These are phyloP conservation scores for Synaphobranchus kaupii DNA, from an alignment of 2,797 vertebrate genomes.

Conservation along the genomic window DNA sequence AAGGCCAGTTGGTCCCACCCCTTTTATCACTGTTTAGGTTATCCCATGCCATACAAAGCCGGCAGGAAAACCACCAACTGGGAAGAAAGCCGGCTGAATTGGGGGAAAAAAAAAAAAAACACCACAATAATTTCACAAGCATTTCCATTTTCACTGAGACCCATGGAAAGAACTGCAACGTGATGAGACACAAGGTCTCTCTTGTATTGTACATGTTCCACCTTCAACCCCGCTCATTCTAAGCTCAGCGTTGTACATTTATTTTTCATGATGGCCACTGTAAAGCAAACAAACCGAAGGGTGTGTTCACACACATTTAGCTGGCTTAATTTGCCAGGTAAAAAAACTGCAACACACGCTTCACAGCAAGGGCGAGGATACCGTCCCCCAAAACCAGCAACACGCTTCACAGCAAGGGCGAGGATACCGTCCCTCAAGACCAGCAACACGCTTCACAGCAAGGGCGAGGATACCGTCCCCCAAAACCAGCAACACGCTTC, in stretches of 20 bases:
- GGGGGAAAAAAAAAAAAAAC: background rate
- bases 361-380: background rate
- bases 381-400: background rate
- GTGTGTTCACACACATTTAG: background rate
- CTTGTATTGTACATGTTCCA: background rate
- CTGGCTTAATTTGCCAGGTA: background rate
- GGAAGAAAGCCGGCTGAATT: background rate
- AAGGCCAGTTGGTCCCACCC: background rate
- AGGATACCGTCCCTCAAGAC: too few relatives aligned
- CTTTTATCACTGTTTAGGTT: background rate
- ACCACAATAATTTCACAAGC: background rate
- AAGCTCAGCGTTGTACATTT: background rate
- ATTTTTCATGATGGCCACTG: background rate
- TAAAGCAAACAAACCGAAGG: background rate
- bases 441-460: too few relatives aligned
- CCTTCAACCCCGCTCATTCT: background rate
- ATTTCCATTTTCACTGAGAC: background rate
- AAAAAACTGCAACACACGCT: background rate
- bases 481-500: too few relatives aligned
- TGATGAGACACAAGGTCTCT: background rate
- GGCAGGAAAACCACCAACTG: background rate
- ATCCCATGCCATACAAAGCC: background rate
- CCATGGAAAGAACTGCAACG: too few relatives aligned
- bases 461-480: too few relatives aligned
- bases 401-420: too few relatives aligned